Conservation (phyloP, 2,113 vertebrate species). For the Conger conger region DNA sequence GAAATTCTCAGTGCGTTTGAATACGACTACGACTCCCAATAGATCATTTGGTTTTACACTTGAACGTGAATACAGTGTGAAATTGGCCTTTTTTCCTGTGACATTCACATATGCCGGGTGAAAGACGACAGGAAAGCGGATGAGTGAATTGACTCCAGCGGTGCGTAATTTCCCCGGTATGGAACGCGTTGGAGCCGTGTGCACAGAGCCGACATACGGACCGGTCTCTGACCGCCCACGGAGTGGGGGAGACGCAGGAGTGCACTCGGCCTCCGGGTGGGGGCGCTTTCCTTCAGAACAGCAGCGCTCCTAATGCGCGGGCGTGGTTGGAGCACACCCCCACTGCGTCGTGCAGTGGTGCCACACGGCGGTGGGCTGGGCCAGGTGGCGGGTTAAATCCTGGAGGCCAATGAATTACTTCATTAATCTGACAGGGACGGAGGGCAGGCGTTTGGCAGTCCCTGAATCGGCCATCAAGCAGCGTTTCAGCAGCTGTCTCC, state of each 20-base stretch:
- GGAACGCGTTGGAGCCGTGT: background rate
- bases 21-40: background rate
- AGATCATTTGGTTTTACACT: background rate
- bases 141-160: constrained; percentile 20
- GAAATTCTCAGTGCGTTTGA: background rate
- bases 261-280: background rate
- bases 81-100: background rate
- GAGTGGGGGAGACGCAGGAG: background rate
- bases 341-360: too few relatives aligned
- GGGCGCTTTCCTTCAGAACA: background rate
- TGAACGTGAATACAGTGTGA: background rate
- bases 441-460: too few relatives aligned
- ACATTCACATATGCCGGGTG: constrained; percentile 10
- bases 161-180: constrained; percentile 27
- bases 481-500: too few relatives aligned
- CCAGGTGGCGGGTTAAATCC: background rate
- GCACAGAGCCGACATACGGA: background rate
- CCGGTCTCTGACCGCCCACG: background rate
- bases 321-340: background rate
- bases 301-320: background rate
- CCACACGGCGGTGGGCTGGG: too few relatives aligned
- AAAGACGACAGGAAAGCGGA: constrained; percentile 14
- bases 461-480: too few relatives aligned
- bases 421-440: too few relatives aligned
- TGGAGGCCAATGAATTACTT: background rate